These are phyloP conservation scores for Aplochiton taeniatus DNA, from an alignment of 2,797 vertebrate species.

Conservation along the genomic window DNA sequence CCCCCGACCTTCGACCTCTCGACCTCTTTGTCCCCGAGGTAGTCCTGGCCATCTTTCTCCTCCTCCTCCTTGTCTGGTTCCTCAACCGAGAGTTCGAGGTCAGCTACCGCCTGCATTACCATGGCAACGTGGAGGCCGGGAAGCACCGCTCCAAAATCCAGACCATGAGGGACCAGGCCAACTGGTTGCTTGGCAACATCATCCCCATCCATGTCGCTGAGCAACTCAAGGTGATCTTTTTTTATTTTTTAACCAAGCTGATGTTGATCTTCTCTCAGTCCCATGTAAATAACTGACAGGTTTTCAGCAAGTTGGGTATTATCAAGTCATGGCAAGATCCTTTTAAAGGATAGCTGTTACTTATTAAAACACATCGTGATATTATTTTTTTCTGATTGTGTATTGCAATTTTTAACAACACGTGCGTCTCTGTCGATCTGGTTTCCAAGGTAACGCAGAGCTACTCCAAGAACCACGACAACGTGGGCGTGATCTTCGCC, in stretches of 20 bases:
- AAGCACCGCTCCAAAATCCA: slow-evolving; percentile 96
- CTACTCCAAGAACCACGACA: slow-evolving; percentile 98
- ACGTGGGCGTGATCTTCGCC: slow-evolving; percentile 93
- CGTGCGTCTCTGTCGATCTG: slow-evolving; percentile 4
- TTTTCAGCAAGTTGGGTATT: too few relatives aligned
- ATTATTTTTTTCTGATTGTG: too few relatives aligned
- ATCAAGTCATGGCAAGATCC: neutral
- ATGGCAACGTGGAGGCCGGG: slow-evolving; percentile 93
- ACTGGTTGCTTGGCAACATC: slow-evolving; percentile 96
- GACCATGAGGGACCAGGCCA: slow-evolving; percentile 94
- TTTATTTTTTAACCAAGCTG: neutral
- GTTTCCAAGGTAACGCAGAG: slow-evolving; percentile 85
- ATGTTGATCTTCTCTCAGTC: too few relatives aligned
- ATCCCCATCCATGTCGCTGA: slow-evolving; percentile 97
- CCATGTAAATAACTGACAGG: too few relatives aligned
- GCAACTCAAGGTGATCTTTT: slow-evolving; percentile 84
- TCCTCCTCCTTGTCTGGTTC: slow-evolving; percentile 96
- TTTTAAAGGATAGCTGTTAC: slow-evolving; percentile 8
- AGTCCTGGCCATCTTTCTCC: slow-evolving; percentile 87
- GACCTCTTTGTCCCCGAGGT: slow-evolving; percentile 83
- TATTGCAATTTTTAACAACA: neutral
- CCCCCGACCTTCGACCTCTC: slow-evolving; percentile 54
- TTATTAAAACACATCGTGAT: too few relatives aligned
- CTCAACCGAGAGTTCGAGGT: slow-evolving; percentile 97
- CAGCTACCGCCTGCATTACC: slow-evolving; percentile 97